Base-by-base conservation (phyloP, 2,113 vertebrate genomes). In the Daubentonia madagascariensis region DNA sequence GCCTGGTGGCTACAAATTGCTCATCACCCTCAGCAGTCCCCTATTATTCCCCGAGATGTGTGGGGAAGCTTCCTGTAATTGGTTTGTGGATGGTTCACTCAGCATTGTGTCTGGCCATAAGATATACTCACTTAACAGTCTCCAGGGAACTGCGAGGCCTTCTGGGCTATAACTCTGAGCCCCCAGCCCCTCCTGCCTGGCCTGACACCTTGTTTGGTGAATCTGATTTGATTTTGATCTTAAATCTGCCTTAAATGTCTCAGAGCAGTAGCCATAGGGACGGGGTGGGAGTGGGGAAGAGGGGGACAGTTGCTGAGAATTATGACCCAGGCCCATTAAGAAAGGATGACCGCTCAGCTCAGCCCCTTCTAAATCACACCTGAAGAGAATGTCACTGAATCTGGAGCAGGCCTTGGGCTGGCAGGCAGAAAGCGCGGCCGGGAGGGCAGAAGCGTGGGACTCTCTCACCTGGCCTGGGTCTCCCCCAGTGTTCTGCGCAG, bases 151-250 rank as follows among this genome's bases (percentile, higher is more conserved):
- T 67, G 52, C 23, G 30, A 80, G 45, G 80, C 84, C 92, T 97
- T 67, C 18, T 40, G 68, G 50, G 85, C 94, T 94, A 12, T 96
- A 96, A 96, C 80, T 96, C 93, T 5, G 0, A 61, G 50, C 57
- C 79, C 90, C 83, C 65, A 8, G 85, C 35, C 79, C 94, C 94
- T 92, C 94, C 83, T 37, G 50, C 95, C 78, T 48, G 37, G 85
- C 40, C 70, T 94, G 95, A 97, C 96, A 96, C 92, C 72, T 91
- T 96, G 72, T 96, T 96, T 96, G 94, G 94, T 92, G 91, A 96
- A 80, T 97, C 97, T 65, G 89, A 96, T 97, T 97, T 97, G 94
- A 97, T 94, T 97, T 95, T 92, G 52, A 86, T 97, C 93, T 97
- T 97, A 98, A 97, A 98, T 96, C 97, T 96, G n/a, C 61, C 57